Base-by-base conservation (phyloP, 2,888 invertebrate species). In the Ephialtes manifestator region DNA sequence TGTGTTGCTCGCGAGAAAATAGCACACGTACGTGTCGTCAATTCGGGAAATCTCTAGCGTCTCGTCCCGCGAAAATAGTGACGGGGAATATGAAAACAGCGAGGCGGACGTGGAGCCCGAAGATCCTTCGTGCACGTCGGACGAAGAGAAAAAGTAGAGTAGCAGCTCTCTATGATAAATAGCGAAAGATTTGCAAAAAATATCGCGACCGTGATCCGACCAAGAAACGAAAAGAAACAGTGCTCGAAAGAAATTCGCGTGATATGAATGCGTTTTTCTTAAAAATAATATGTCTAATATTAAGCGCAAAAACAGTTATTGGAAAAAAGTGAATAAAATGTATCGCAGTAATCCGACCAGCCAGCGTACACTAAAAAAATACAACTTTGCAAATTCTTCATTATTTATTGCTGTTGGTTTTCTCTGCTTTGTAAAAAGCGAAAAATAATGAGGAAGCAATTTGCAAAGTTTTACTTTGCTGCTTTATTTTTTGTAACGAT, bases 111-210 rank as follows among this genome's bases (percentile, higher is more conserved):
- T 28, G 13, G 24, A 28, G 77, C 67, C 58, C 39, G 39, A 46
- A 74, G 67, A 48, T 72, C 51, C 28, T 63, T 48, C 68, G 78
- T 39, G 60, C 58, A 31, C 46, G 60, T 58, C 35, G 58, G 58
- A 71, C 39, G 71, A 24, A 79, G 43, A 48, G 58, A 71, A 71
- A 79, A 55, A 74, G 72, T 20, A 15, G 15, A 78, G 63, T 11
- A 70, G 70, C 43, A 31, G 65, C 65, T 87, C 81, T 76, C 78
- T 76, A 88, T 93, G 92, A 93, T 92, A 92, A 92, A 93, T 93
- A 92, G 91, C 89, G 80, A 92, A 92, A 92, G 91, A 93, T 93
- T 92, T 92, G 90, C 90, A 90, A 92, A 92, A 84, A 92, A 92
- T 90, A 91, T 92, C 90, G 89, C 88, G 88, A 87, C 86, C 80